Percentiles rank a stretch among this genome's conserved stretches.
These are phyloP conservation scores for Beroe forskalii DNA, from an alignment of 37 sponge, comb jelly and placozoan species.

Conservation along the genomic window DNA sequence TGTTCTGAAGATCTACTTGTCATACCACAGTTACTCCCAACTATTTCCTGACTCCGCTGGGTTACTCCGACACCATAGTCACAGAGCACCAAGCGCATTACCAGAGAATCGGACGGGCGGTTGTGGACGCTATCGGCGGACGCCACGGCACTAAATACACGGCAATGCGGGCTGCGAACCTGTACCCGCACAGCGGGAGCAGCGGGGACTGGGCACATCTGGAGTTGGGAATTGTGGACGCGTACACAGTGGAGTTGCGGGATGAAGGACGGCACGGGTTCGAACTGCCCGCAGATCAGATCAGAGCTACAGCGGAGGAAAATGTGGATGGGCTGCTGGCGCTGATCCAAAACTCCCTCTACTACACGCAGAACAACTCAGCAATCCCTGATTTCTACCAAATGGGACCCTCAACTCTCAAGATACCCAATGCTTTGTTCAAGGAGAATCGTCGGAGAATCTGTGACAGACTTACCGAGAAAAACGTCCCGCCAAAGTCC, in stretches of 20 bases:
- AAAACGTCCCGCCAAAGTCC: not conserved
- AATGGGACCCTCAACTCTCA: not conserved
- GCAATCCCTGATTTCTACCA: not conserved
- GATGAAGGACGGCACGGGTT: not conserved
- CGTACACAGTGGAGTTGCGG: conserved; percentile 35
- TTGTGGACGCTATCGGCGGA: not conserved
- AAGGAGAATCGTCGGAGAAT: not conserved
- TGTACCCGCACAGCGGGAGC: conserved; percentile 18
- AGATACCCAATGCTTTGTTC: not conserved
- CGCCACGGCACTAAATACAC: conserved; percentile 13
- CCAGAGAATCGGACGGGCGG: not conserved
- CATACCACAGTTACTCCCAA: conserved; percentile 65
- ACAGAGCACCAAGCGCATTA: not conserved
- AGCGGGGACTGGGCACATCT: conserved; percentile 54
- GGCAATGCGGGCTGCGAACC: not conserved
- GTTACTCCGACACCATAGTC: not conserved
- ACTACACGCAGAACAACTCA: not conserved
- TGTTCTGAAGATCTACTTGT: not conserved
- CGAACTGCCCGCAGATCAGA: conserved; percentile 30
- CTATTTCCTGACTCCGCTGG: conserved; percentile 32
- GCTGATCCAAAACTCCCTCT: not conserved
- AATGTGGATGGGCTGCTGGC: conserved; percentile 64
- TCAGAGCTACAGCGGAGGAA: conserved; percentile 1
- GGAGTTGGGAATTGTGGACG: not conserved
- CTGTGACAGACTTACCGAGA: not conserved